Base-by-base conservation (phyloP, 1,140 invertebrate species). In the Geopemphigus sp. region DNA sequence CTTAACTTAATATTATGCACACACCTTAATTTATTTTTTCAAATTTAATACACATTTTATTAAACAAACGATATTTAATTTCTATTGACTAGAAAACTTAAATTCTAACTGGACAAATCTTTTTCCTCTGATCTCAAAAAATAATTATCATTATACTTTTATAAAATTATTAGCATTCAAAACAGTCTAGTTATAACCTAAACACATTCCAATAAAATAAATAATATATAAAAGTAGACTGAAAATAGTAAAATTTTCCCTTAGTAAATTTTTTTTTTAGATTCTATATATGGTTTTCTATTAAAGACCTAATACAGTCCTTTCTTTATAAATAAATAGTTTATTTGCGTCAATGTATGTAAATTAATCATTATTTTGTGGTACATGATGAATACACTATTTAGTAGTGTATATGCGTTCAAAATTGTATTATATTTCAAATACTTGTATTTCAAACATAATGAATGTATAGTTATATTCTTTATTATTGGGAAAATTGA, bases 231-330 rank as follows among this genome's bases (percentile, higher is more conserved):
- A 3, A 63, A 54, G 1, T 72, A 72, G 68, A 72, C 68, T 72
- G 68, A 68, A 72, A 70, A 70, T 70, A 70, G 66, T 26, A 5
- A 70, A 70, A 50, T 53, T 50, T 53, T 19, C 45, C n/a, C 17
- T 70, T 50, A 53, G 39, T 70, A 29, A 70, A 50, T 70, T 17
- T 26, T 24, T 68, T 68, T 45, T 47, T 45, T 68, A 17, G 24
- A 59, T 24, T 59, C 11, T 26, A 24, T 59, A 11, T 3, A 26
- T 24, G 22, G 8, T 70, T 22, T 39, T 8, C 32, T 53, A 8
- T 19, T 70, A 22, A 15, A 45, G 32, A 11, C 11, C 19, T 50
- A 70, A 47, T 26, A 53, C 50, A 50, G 50, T 50, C 26, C 24
- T 70, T 70, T 68, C 64, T 15, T 70, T 53, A 70, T 32, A 54